Evolutionary conservation across 23 tunicate species (phyloP), one percentile per base, ranked within the genome.

Genomic region (Diplosoma virens): DNA sequence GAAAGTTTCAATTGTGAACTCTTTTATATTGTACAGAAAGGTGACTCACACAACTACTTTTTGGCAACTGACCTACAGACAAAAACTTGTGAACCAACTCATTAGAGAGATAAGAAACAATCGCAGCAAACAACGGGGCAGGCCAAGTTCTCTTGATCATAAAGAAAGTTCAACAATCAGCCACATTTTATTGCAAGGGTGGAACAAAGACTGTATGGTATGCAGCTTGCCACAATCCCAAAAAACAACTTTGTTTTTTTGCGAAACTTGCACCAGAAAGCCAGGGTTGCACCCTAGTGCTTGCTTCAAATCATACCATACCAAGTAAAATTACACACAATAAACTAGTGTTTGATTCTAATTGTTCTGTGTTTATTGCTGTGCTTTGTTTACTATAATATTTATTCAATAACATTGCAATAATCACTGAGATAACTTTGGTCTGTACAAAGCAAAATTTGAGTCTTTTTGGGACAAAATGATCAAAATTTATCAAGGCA

Each of bases 281-380:
- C 65, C 65, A n/a, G 21, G 65, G n/a, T 23, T 58, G 24, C 65
- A 58, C 26, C 65, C 16, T 5, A 22, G 65, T 11, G 65, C 14
- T 11, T 58, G 65, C n/a, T 58, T 58, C 65, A 58, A 58, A 58
- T 7, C 24, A 58, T 58, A 58, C 26, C 65, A 58, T 22, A 58
- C 21, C 20, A 17, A 58, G 26, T 20, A n/a, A 20, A 58, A 20
- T 23, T 58, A 58, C 16, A 58, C 14, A 58, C 7, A 58, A 20
- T 11, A 23, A 9, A 14, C 50, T 41, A n/a, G n/a, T n/a, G n/a
- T n/a, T n/a, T n/a, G n/a, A n/a, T n/a, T n/a, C n/a, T n/a, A n/a
- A n/a, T n/a, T n/a, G n/a, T n/a, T 41, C 50, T 41, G 50, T 41
- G 50, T 41, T 41, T 41, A 41, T 41, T 41, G 50, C 50, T 41